Evolutionary conservation across 2,797 vertebrate species (phyloP), one percentile per base, ranked within the genome.

Genomic region (Huso huso): DNA sequence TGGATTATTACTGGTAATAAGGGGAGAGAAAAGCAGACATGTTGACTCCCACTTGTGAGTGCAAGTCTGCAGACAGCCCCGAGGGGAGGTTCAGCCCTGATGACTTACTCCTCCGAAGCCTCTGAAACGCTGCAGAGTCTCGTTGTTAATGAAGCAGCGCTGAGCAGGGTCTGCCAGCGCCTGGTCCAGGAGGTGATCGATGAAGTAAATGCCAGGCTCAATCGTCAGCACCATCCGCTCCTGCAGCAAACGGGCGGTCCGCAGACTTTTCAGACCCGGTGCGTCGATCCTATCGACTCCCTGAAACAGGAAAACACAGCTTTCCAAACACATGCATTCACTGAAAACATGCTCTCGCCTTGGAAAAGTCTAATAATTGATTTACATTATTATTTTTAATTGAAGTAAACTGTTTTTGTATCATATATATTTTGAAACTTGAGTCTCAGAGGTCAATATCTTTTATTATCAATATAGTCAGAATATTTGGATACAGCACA

Each of bases 161-260:
- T 93, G 93, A 0, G 83, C 69, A 0, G 92, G 84, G 64, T 94
- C 78, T 0, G 70, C 81, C 66, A 97, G 86, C 0, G 95, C 96
- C 66, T 93, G 82, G n/a, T 98, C 89, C 82, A 98, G 85, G 37
- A 98, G 86, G 75, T 84, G 93, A 79, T 94, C 79, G n/a, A 99
- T 98, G 86, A 99, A 98, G 79, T 99, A 98, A 70, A 98, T 94
- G 53, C 96, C 95, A 0, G 96, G 96, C 77, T 98, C 95, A 37
- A 98, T 82, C 0, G 95, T 99, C 69, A 99, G 92, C 69, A 98
- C 96, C 96, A 99, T 99, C 72, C 93, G 85, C 50, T 87, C 86
- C 78, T 87, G 76, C 68, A 98, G 91, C 68, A 57, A 68, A 2
- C 94, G 91, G 0, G 93, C 88, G 0, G 96, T 99, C 3, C 93